phyloP scores from a whole-genome alignment of 2,888 invertebrate species.

The Meiosimyza platycephala region DNA sequence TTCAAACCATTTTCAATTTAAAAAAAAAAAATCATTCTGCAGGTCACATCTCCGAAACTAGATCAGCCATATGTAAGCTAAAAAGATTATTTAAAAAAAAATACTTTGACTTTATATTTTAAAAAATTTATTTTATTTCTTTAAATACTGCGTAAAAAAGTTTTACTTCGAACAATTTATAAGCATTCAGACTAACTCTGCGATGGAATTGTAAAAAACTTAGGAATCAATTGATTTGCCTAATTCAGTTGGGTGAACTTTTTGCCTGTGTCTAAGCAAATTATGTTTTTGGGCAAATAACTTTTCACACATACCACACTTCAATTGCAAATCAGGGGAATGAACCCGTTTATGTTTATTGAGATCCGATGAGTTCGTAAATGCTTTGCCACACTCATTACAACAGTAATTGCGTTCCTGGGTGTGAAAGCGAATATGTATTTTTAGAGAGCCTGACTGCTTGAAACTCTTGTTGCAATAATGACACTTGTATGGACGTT shows the following conservation, averaged over 20 bases:
- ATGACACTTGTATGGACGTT: conserved; percentile 48
- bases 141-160: too few species aligned
- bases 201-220: too few species aligned
- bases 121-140: too few species aligned
- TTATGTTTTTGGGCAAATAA: conserved; percentile 48
- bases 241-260: conserved; percentile 10
- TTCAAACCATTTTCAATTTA: too few species aligned
- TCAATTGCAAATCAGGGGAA: conserved; percentile 42
- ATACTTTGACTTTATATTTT: too few species aligned
- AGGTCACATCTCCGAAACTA: too few species aligned
- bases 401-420: conserved; percentile 50
- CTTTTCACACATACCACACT: conserved; percentile 45
- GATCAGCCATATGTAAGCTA: too few species aligned
- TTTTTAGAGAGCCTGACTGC: conserved; percentile 50
- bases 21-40: too few species aligned
- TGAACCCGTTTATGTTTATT: conserved; percentile 49
- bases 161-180: too few species aligned
- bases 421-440: conserved; percentile 51
- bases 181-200: too few species aligned
- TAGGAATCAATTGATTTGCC: too few species aligned
- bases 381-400: conserved; percentile 45
- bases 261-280: conserved; percentile 30
- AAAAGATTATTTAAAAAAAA: too few species aligned
- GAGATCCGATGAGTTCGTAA: conserved; percentile 49
- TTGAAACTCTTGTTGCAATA: conserved; percentile 48